phyloP scores from a whole-genome alignment of 2,888 invertebrate species.

The Epsilonema sp. region DNA sequence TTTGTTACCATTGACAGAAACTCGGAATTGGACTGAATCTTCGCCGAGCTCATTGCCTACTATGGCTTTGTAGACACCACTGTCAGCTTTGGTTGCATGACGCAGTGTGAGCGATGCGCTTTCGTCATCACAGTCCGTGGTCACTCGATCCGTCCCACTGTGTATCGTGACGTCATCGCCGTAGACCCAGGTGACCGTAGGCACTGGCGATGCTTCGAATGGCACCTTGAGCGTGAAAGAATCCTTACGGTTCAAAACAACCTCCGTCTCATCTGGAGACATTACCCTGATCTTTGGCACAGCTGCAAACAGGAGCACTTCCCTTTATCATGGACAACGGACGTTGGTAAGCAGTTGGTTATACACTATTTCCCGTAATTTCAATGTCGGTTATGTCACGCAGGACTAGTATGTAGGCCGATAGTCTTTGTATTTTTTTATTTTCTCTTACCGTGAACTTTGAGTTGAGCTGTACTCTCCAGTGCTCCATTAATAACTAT shows the following conservation, averaged over 20 bases:
- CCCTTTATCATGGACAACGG: too few species aligned
- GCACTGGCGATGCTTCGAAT: slow-evolving; percentile 2
- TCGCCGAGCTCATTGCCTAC: slow-evolving; percentile 54
- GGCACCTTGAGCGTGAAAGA: not conserved
- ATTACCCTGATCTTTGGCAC: not conserved
- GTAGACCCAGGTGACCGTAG: slow-evolving; percentile 1
- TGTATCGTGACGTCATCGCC: slow-evolving; percentile 6
- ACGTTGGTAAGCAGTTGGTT: too few species aligned
- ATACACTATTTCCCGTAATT: too few species aligned
- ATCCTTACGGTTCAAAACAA: not conserved
- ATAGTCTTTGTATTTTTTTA: too few species aligned
- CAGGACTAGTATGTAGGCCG: too few species aligned
- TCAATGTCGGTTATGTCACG: too few species aligned
- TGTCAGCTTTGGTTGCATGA: slow-evolving; percentile 36
- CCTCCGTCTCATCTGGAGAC: not conserved
- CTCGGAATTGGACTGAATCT: slow-evolving; percentile 45
- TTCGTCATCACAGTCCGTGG: too few species aligned
- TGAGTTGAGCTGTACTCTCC: too few species aligned
- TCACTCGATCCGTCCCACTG: not conserved
- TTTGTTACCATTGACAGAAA: slow-evolving; percentile 48
- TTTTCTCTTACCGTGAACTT: too few species aligned
- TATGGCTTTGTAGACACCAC: slow-evolving; percentile 51
- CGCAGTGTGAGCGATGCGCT: too few species aligned
- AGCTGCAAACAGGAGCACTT: not conserved
- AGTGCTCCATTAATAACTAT: too few species aligned